Conservation (phyloP, 2,888 invertebrate species). For the Neocrepidodera transversa region DNA sequence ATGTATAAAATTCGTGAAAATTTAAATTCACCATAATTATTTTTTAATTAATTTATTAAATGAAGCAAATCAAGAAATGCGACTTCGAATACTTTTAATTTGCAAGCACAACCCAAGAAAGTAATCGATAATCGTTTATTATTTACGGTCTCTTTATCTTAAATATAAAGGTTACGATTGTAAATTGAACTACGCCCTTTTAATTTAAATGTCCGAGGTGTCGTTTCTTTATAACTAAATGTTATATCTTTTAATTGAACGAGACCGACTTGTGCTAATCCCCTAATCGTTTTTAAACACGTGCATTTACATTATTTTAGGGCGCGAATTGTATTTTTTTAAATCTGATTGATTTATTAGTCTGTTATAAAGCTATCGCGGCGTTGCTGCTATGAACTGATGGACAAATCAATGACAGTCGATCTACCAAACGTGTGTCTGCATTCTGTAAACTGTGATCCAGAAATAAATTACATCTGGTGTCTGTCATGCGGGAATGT, state of each 20-base stretch:
- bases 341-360: conserved; percentile 21
- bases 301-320: no score
- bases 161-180: conserved; percentile 1
- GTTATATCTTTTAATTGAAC: neutral
- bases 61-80: no score
- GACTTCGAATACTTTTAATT: no score
- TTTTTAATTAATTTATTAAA: no score
- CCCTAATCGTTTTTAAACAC: no score
- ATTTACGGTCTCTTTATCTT: conserved; percentile 2
- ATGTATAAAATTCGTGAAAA: no score
- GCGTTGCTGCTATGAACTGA: conserved; percentile 14
- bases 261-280: no score
- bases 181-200: neutral
- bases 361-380: conserved; percentile 12
- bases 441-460: conserved; percentile 50
- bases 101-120: neutral
- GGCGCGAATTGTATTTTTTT: no score
- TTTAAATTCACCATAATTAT: no score
- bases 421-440: conserved; percentile 47
- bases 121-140: conserved; percentile 3
- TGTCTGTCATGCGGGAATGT: conserved; percentile 47
- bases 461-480: conserved; percentile 51
- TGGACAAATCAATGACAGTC: conserved; percentile 40
- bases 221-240: neutral
- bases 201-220: conserved; percentile 2